Percentiles rank a stretch among this genome's conserved stretches.
Evolutionary conservation across 2,888 invertebrate genomes (phyloP).

Genomic region (Schizotus pectinicornis): DNA sequence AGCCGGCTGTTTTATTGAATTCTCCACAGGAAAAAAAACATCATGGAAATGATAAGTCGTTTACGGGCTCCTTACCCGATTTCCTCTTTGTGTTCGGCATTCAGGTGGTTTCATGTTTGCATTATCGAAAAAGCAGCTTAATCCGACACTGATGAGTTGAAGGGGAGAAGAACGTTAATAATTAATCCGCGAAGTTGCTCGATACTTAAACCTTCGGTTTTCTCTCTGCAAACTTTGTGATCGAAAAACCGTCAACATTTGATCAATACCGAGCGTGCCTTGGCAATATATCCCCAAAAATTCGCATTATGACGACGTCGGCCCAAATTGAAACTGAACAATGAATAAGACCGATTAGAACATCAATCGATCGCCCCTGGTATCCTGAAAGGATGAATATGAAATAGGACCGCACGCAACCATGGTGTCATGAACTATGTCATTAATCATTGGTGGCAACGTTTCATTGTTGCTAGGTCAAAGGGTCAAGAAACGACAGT

Average conservation of each 20-base stretch:
- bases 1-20: constrained; percentile 19
- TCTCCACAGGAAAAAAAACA: constrained; percentile 17
- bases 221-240: constrained; percentile 6
- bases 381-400: constrained; percentile 24
- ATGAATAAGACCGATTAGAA: constrained; percentile 23
- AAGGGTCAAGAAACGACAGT: constrained; percentile 37
- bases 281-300: constrained; percentile 10
- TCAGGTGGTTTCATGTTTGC: no score
- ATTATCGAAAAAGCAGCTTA: no score
- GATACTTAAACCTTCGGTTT: constrained; percentile 14
- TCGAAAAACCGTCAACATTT: constrained; percentile 14
- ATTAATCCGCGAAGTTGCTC: constrained; percentile 15
- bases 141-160: no score
- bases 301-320: constrained; percentile 17
- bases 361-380: constrained; percentile 19
- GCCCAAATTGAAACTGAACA: constrained; percentile 25
- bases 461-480: constrained; percentile 30
- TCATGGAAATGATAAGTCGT: constrained; percentile 17
- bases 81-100: not conserved
- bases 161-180: no score
- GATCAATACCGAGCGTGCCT: constrained; percentile 16
- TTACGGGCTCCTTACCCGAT: constrained; percentile 9
- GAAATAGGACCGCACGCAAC: constrained; percentile 28
- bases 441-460: constrained; percentile 36
- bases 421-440: constrained; percentile 28